A percentile compares a stretch with the other conserved stretches of the same genome.
Evolutionary conservation across 2,888 invertebrate genomes (phyloP).

Genomic region (Myopa testacea): DNA sequence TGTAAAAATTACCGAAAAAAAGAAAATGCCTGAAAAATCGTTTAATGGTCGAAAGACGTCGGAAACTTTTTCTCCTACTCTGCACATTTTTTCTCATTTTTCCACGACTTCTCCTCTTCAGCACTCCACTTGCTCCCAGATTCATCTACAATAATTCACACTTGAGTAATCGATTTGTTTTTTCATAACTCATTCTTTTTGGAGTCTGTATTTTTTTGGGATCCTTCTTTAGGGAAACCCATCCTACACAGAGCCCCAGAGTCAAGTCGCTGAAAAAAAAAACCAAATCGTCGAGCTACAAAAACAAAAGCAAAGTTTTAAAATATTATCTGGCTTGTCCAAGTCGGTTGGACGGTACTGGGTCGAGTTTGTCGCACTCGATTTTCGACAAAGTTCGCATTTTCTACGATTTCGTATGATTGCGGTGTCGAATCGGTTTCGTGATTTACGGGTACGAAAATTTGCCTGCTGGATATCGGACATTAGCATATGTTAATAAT

Average conservation of each 20-base stretch:
- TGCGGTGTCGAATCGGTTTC: slow-evolving; percentile 34
- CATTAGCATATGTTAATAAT: slow-evolving; percentile 52
- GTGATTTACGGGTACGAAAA: slow-evolving; percentile 50
- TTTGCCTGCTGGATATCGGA: slow-evolving; percentile 44
- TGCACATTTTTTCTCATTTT: neutral
- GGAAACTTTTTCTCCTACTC: neutral
- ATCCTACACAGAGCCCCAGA: neutral
- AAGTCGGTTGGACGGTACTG: neutral
- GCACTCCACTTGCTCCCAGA: neutral
- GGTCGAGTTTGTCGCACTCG: neutral
- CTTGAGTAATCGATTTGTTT: slow-evolving; percentile 47
- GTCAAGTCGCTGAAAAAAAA: neutral
- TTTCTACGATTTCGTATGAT: slow-evolving; percentile 27
- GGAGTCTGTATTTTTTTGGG: neutral
- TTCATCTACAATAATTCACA: slow-evolving; percentile 44
- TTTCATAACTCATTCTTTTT: neutral
- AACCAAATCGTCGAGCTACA: neutral
- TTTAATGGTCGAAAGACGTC: neutral
- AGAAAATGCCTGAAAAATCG: neutral
- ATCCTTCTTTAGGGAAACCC: neutral
- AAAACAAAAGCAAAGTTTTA: neutral
- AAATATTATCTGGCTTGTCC: neutral
- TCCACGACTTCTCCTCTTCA: neutral
- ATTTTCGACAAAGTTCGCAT: slow-evolving; percentile 41
- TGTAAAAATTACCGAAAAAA: neutral